Evolutionary conservation across 2,113 vertebrate genomes (phyloP).

Genomic region (Beaufortia kweichowensis): DNA sequence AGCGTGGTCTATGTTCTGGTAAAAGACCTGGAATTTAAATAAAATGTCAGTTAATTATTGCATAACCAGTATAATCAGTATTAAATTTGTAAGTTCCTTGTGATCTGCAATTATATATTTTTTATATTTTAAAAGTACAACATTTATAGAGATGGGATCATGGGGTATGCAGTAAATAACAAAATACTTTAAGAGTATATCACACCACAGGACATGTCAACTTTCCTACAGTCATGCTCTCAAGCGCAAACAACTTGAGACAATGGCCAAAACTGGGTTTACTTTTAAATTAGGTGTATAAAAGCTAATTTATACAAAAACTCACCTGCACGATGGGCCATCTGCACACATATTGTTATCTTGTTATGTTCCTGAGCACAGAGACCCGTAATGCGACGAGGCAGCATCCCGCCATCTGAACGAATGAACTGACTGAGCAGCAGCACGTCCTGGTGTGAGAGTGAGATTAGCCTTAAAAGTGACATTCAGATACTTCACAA

Average conservation of each 20-base stretch:
- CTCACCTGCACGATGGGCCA: constrained; percentile 91
- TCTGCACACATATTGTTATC: constrained; percentile 88
- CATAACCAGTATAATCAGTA: too few species aligned
- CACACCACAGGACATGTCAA: too few species aligned
- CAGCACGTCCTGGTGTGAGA: constrained; percentile 83
- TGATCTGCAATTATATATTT: too few species aligned
- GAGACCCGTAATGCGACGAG: constrained; percentile 86
- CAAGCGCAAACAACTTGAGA: too few species aligned
- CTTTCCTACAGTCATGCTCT: too few species aligned
- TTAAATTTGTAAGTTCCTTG: too few species aligned
- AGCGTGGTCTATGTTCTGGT: constrained; percentile 87
- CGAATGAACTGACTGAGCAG: constrained; percentile 94
- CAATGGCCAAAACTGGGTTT: neutral
- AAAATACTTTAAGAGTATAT: too few species aligned
- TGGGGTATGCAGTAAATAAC: too few species aligned
- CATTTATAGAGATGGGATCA: too few species aligned
- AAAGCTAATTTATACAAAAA: neutral
- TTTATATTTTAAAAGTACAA: too few species aligned
- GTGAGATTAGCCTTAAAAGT: neutral
- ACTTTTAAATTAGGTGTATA: neutral
- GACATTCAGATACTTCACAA: neutral
- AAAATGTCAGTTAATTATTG: too few species aligned
- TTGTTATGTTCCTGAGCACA: constrained; percentile 91
- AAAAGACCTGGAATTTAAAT: constrained; percentile 81
- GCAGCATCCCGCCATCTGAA: constrained; percentile 89